phyloP scores from a whole-genome alignment of 2,888 invertebrate genomes.

The Vandiemenella viatica region DNA sequence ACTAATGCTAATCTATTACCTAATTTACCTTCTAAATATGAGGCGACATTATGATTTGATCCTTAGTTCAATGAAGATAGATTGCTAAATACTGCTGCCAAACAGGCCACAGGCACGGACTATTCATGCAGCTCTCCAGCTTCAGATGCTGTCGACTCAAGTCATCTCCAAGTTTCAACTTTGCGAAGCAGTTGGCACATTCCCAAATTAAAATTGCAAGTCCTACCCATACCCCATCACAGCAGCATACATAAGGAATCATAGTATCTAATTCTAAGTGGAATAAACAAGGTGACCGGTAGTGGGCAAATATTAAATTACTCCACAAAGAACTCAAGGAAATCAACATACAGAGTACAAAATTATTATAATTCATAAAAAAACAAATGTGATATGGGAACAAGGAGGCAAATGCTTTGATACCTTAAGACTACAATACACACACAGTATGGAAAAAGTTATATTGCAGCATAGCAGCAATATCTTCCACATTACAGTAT shows the following conservation, averaged over 20 bases:
- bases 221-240: neutral
- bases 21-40: conserved; percentile 3
- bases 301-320: too few species aligned
- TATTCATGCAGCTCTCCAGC: neutral
- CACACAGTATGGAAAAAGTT: neutral
- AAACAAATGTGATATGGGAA: neutral
- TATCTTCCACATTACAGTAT: neutral
- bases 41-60: neutral
- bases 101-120: neutral
- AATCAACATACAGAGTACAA: too few species aligned
- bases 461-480: neutral
- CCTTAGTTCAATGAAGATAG: neutral
- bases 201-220: neutral
- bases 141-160: neutral
- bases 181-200: too few species aligned
- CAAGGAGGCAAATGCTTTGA: neutral
- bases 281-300: too few species aligned
- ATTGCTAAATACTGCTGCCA: neutral
- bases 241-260: neutral
- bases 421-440: neutral
- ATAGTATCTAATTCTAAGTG: too few species aligned
- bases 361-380: neutral
- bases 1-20: neutral
- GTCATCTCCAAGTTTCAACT: neutral
- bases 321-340: too few species aligned